Conservation (phyloP, 2,797 vertebrate species). For the Loriculus beryllinus region DNA sequence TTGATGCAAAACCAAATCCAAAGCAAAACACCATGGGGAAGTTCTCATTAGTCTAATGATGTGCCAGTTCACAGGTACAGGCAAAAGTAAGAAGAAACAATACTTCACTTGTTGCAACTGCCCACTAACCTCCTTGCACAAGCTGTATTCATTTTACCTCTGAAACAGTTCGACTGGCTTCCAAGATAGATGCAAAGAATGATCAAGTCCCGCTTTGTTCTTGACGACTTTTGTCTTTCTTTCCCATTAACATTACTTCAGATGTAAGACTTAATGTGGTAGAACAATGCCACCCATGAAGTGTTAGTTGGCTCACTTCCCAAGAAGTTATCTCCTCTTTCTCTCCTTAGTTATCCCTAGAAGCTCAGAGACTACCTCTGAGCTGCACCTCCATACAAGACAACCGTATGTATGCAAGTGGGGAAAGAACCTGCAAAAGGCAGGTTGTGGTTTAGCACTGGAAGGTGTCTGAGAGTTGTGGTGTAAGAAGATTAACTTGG, state of each 20-base stretch:
- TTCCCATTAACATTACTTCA: neutral
- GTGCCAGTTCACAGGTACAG: neutral
- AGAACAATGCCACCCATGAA: neutral
- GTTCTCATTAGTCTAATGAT: neutral
- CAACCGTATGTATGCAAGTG: rapidly evolving
- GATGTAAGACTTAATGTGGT: neutral
- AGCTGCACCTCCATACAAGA: neutral
- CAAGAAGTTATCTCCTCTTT: neutral
- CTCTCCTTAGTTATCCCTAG: neutral
- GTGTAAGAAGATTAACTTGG: neutral
- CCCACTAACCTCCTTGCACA: neutral
- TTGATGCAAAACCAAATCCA: neutral
- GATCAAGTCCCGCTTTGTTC: neutral
- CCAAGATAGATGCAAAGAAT: neutral
- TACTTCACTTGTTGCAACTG: neutral
- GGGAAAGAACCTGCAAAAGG: neutral
- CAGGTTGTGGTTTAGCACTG: neutral
- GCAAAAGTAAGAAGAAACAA: neutral
- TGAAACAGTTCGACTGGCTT: neutral
- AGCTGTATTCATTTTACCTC: neutral
- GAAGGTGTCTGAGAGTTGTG: neutral
- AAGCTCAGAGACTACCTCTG: neutral
- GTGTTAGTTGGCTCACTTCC: neutral
- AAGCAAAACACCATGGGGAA: neutral
- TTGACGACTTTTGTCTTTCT: neutral